Conservation (phyloP, 2,888 invertebrate species). For the Iphiclides podalirius region DNA sequence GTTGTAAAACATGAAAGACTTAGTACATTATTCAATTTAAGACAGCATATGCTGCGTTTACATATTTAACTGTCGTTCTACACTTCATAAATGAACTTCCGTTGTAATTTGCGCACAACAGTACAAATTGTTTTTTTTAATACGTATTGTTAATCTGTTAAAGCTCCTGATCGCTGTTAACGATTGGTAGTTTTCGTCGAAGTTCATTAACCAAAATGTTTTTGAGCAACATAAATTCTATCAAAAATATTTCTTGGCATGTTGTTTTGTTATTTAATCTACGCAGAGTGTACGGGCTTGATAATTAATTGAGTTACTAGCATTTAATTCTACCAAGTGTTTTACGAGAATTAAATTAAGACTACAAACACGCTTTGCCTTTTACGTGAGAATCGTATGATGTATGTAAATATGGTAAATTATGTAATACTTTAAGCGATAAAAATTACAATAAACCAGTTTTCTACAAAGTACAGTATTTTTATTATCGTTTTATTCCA, state of each 20-base stretch:
- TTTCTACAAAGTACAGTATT: conserved; percentile 37
- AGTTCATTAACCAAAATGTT: background rate
- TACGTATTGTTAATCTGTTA: background rate
- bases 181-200: no score
- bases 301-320: conserved; percentile 18
- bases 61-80: background rate
- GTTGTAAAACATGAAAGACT: conserved; percentile 42
- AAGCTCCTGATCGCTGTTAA: background rate
- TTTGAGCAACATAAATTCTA: background rate
- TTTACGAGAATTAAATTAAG: conserved; percentile 23
- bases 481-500: no score
- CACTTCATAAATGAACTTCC: background rate
- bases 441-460: conserved; percentile 57
- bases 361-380: conserved; percentile 22
- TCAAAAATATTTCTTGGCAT: conserved; percentile 14
- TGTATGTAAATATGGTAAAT: conserved; percentile 55
- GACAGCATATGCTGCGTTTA: background rate
- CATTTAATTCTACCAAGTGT: conserved; percentile 18
- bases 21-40: background rate
- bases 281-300: conserved; percentile 23
- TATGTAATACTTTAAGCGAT: conserved; percentile 50
- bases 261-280: conserved; percentile 40
- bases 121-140: background rate
- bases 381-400: conserved; percentile 28
- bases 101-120: background rate